Evolutionary conservation across 2,888 invertebrate genomes (phyloP).

Genomic region (Erebia ligea): DNA sequence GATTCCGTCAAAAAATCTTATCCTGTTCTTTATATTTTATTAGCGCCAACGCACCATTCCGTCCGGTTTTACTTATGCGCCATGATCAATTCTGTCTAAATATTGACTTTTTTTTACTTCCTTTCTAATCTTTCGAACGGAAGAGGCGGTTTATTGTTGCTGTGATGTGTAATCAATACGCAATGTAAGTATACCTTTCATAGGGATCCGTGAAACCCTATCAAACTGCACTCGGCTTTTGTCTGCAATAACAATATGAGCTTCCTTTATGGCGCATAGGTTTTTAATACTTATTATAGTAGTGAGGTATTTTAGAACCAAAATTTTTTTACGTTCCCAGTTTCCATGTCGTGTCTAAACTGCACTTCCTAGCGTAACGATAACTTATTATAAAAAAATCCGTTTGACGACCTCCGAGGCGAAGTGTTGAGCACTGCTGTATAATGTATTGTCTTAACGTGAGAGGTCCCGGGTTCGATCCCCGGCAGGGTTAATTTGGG

Average conservation of each 20-base stretch:
- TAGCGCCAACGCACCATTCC: conserved; percentile 67
- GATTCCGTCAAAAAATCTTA: conserved; percentile 74
- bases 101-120: conserved; percentile 78
- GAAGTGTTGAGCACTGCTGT: too few relatives aligned
- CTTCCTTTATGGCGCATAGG: not conserved
- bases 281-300: too few relatives aligned
- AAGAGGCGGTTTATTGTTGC: conserved; percentile 65
- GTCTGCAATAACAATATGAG: not conserved
- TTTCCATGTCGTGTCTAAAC: too few relatives aligned
- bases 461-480: too few relatives aligned
- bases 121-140: conserved; percentile 64
- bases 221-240: conserved; percentile 4
- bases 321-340: too few relatives aligned
- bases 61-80: conserved; percentile 62
- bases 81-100: conserved; percentile 79
- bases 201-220: conserved; percentile 41
- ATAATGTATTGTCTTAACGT: too few relatives aligned
- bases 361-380: too few relatives aligned
- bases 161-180: conserved; percentile 66
- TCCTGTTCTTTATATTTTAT: conserved; percentile 75
- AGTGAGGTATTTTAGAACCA: too few relatives aligned
- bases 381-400: too few relatives aligned
- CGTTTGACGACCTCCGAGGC: too few relatives aligned
- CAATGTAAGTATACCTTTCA: conserved; percentile 57
- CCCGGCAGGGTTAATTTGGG: too few relatives aligned